These are phyloP conservation scores for Lutjanus argentimaculatus DNA, from an alignment of 2,797 vertebrate genomes.

Conservation along the genomic window DNA sequence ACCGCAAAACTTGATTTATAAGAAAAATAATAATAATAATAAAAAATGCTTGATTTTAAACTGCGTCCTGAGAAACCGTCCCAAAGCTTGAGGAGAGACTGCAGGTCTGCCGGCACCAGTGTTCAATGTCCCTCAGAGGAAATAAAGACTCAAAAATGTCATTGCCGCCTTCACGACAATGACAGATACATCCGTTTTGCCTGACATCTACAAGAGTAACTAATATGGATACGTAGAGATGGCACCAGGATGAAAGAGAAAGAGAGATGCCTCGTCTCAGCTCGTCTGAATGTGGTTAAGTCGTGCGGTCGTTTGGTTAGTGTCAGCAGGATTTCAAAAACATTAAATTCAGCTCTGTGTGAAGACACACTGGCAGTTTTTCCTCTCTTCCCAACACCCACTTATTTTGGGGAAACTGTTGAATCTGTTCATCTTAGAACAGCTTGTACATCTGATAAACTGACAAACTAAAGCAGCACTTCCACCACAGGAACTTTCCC, in stretches of 20 bases:
- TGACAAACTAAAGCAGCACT: no score
- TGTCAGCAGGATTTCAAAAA: neutral
- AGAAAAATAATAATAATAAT: no score
- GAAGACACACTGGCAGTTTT: no score
- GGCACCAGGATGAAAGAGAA: conserved; percentile 85
- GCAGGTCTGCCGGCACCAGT: conserved; percentile 81
- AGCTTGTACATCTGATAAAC: no score
- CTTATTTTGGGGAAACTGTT: no score
- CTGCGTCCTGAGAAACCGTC: conserved; percentile 60
- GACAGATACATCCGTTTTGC: conserved; percentile 82
- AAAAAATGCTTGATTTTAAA: conserved; percentile 42
- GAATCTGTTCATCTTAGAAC: no score
- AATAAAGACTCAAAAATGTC: conserved; percentile 66
- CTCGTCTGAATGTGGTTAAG: conserved; percentile 29
- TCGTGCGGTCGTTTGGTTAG: conserved; percentile 25
- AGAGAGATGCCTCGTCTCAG: conserved; percentile 60
- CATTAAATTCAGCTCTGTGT: neutral
- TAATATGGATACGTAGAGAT: conserved; percentile 65
- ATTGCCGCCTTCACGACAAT: conserved; percentile 39
- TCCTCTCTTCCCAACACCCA: no score
- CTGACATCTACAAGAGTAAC: conserved; percentile 82
- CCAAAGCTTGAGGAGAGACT: conserved; percentile 81
- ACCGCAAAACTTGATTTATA: neutral
- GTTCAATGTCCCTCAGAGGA: conserved; percentile 73
- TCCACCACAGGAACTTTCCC: no score